These are phyloP conservation scores for Rhinella marina DNA, from an alignment of 2,797 vertebrate species.

Conservation along the genomic window DNA sequence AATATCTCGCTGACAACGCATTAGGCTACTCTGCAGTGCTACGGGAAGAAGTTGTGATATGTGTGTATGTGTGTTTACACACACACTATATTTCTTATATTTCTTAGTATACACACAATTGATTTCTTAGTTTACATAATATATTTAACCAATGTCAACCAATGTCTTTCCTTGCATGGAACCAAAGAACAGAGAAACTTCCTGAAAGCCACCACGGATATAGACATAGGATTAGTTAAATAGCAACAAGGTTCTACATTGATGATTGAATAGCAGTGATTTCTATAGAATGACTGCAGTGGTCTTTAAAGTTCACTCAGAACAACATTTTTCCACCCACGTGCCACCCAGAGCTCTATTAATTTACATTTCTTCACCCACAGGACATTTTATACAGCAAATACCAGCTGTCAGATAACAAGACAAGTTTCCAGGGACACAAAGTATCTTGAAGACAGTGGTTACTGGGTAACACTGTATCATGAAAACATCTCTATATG, in stretches of 20 bases:
- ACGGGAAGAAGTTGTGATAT: neutral
- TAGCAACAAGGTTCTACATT: neutral
- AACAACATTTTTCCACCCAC: slow-evolving; percentile 36
- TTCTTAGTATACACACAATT: neutral
- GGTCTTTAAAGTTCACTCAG: slow-evolving; percentile 33
- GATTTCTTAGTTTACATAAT: neutral
- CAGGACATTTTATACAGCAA: neutral
- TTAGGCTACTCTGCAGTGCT: neutral
- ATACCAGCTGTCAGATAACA: slow-evolving; percentile 2
- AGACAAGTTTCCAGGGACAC: neutral
- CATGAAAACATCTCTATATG: neutral
- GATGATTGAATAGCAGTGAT: neutral
- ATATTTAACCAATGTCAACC: no score
- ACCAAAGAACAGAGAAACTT: neutral
- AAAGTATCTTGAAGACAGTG: neutral
- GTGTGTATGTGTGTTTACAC: neutral
- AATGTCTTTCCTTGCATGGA: neutral
- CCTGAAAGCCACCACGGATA: neutral
- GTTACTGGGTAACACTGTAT: neutral
- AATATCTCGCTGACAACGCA: neutral
- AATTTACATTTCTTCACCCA: slow-evolving; percentile 16
- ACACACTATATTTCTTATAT: neutral
- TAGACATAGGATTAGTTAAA: neutral
- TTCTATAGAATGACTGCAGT: neutral
- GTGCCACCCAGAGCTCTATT: slow-evolving; percentile 25